Conservation (phyloP, 1,140 invertebrate genomes). For the Tigriopus japonicus region DNA sequence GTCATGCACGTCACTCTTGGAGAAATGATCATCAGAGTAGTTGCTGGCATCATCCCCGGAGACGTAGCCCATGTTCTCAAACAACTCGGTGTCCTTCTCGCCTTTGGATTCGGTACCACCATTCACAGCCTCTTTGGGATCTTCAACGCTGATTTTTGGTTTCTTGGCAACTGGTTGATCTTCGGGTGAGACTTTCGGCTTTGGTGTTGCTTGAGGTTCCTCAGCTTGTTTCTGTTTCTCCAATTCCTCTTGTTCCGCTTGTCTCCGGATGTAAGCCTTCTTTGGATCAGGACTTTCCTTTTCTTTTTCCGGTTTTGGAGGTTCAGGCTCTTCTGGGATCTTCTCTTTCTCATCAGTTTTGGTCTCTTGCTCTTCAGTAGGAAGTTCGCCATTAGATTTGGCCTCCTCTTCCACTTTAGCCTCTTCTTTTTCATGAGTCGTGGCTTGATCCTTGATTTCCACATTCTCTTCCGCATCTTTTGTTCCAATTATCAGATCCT, state of each 20-base stretch:
- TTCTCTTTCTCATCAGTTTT: no score
- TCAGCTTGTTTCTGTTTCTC: no score
- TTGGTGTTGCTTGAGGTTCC: not conserved
- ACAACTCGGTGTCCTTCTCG: not conserved
- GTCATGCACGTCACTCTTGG: not conserved
- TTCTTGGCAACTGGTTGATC: not conserved
- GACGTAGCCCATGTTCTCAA: constrained; percentile 10
- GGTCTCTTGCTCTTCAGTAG: no score
- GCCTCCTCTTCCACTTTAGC: no score
- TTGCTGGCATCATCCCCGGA: constrained; percentile 7
- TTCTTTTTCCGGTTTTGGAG: not conserved
- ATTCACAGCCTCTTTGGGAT: not conserved
- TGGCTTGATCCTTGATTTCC: no score
- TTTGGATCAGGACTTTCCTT: constrained; percentile 8
- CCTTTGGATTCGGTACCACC: not conserved
- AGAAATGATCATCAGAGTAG: constrained; percentile 1
- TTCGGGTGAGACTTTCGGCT: not conserved
- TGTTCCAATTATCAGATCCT: constrained; percentile 21
- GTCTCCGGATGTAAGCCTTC: not conserved
- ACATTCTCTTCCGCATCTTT: constrained; percentile 20
- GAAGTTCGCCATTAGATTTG: no score
- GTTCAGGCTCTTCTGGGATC: not conserved
- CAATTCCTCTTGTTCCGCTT: not conserved
- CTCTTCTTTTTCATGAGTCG: no score
- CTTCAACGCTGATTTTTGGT: not conserved